These are phyloP conservation scores for Eulemur rubriventer DNA, from an alignment of 2,797 vertebrate species.

Conservation along the genomic window DNA sequence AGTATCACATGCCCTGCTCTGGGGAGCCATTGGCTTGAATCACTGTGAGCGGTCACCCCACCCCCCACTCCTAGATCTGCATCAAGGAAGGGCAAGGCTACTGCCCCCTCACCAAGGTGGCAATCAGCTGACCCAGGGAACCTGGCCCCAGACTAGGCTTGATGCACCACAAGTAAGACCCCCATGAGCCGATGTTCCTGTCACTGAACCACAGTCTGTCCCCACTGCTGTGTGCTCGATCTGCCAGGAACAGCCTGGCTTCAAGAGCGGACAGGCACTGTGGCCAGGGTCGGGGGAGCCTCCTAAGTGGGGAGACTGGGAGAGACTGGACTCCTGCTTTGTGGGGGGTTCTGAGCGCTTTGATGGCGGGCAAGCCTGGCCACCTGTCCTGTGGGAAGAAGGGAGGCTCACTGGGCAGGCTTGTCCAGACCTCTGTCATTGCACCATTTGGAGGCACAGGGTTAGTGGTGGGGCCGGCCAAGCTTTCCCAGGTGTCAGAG, in stretches of 20 bases:
- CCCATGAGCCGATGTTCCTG: background rate
- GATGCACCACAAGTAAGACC: background rate
- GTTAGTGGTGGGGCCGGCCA: background rate
- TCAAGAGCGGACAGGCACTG: background rate
- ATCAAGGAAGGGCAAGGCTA: background rate
- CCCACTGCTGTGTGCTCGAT: background rate
- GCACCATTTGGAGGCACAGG: background rate
- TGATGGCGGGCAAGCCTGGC: background rate
- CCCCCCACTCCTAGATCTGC: no score
- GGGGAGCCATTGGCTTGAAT: background rate
- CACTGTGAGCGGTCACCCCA: background rate
- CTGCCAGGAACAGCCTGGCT: background rate
- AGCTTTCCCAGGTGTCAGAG: background rate
- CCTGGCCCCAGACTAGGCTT: background rate
- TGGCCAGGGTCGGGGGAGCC: background rate
- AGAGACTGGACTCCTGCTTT: background rate
- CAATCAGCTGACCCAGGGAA: background rate
- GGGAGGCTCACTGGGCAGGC: background rate
- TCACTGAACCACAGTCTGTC: background rate
- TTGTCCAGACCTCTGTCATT: background rate
- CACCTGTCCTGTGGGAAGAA: background rate
- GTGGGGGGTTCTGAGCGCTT: background rate
- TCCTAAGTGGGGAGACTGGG: background rate
- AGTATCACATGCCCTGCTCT: background rate
- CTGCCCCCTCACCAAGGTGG: background rate